Percentiles rank a stretch among this genome's conserved stretches.
These are phyloP conservation scores for Dipus sagitta DNA, from an alignment of 2,797 vertebrate genomes.

Conservation along the genomic window DNA sequence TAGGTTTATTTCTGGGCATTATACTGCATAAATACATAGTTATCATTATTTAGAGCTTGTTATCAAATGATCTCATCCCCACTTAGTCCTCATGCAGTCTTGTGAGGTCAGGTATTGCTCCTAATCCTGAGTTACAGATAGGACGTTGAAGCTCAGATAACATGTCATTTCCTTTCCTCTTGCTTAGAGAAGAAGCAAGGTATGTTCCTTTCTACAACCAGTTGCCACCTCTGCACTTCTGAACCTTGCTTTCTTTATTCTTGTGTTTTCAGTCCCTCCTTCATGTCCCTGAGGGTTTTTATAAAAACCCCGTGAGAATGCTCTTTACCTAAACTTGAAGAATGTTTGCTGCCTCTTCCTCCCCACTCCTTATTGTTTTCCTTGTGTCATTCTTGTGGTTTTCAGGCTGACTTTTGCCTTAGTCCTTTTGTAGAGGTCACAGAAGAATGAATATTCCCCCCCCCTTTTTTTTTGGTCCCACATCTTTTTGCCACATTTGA, in stretches of 20 bases:
- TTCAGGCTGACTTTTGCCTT: neutral
- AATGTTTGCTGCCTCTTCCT: neutral
- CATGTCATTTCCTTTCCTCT: conserved; percentile 59
- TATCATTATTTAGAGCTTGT: neutral
- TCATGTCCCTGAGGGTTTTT: neutral
- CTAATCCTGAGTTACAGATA: neutral
- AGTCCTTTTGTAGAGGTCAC: neutral
- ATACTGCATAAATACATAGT: fast-evolving
- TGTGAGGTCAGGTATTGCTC: neutral
- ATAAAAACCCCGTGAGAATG: neutral
- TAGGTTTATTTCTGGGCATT: conserved; percentile 8
- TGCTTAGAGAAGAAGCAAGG: neutral
- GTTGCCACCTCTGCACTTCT: neutral
- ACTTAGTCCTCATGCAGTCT: neutral
- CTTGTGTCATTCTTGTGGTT: neutral
- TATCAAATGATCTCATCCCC: neutral
- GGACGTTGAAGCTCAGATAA: conserved; percentile 48
- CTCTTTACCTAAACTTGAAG: neutral
- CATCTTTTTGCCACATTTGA: neutral
- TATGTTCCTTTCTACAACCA: neutral
- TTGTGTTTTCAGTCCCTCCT: neutral
- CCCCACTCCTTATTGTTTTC: neutral
- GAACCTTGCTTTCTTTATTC: neutral
- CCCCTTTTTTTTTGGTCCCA: neutral
- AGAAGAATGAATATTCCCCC: neutral